Evolutionary conservation across 2,113 vertebrate species (phyloP).

Genomic region (Burhinus oedicnemus): DNA sequence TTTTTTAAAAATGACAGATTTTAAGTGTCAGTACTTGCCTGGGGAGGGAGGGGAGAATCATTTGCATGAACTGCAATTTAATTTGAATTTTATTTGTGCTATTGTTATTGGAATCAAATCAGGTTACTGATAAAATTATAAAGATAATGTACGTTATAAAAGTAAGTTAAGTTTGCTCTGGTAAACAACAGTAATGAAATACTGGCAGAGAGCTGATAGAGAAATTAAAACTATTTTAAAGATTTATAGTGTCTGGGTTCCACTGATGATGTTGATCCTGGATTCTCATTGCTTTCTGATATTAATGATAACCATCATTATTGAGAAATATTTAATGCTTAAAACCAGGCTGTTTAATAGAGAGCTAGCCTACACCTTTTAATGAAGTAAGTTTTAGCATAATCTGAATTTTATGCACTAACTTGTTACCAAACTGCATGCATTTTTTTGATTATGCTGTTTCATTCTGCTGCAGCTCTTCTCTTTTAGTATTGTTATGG

Average conservation of each 20-base stretch:
- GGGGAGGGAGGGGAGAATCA: background rate
- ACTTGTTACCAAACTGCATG: conserved; percentile 41
- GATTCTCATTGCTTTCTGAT: background rate
- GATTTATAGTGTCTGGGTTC: background rate
- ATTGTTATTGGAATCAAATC: background rate
- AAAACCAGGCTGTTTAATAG: background rate
- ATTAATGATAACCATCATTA: background rate
- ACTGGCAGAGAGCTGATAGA: background rate
- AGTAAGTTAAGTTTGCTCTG: conserved; percentile 11
- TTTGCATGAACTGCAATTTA: background rate
- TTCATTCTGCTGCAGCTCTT: conserved; percentile 32
- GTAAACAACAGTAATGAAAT: conserved; percentile 4
- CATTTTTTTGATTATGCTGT: background rate
- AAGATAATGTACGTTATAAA: background rate
- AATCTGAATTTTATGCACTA: conserved; percentile 4
- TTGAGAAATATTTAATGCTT: background rate
- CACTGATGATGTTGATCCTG: conserved; percentile 8
- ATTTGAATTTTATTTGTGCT: background rate
- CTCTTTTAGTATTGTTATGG: background rate
- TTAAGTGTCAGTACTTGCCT: background rate
- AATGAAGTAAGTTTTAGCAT: background rate
- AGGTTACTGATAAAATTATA: background rate
- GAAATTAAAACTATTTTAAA: background rate
- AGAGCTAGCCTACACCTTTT: background rate
- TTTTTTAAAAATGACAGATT: background rate